These are phyloP conservation scores for Graphium colonna DNA, from an alignment of 2,888 invertebrate species.

Conservation along the genomic window DNA sequence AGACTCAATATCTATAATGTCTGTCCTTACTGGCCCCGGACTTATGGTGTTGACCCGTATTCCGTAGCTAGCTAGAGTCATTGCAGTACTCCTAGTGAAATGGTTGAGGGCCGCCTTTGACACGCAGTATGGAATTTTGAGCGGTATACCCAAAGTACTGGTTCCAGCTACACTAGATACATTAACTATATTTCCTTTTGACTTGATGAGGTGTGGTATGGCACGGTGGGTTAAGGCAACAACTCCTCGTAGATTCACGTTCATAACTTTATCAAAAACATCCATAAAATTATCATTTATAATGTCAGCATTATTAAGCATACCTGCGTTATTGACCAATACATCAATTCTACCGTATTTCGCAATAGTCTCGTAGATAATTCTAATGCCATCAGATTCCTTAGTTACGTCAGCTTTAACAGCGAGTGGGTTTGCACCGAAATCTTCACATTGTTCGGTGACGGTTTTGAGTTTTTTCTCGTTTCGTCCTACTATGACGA, in stretches of 20 bases:
- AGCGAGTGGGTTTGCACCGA: conserved; percentile 31
- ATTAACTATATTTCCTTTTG: conserved; percentile 48
- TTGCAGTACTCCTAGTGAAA: conserved; percentile 84
- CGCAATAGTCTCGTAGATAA: conserved; percentile 37
- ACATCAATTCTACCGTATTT: conserved; percentile 44
- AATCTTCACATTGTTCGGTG: conserved; percentile 28
- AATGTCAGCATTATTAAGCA: conserved; percentile 28
- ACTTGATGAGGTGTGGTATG: conserved; percentile 38
- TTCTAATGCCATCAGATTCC: conserved; percentile 34
- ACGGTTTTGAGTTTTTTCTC: conserved; percentile 35
- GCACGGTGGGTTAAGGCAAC: conserved; percentile 39
- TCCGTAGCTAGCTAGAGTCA: conserved; percentile 79
- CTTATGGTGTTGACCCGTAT: conserved; percentile 85
- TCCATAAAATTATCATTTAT: conserved; percentile 33
- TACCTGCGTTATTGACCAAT: conserved; percentile 46
- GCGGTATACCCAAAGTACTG: neutral
- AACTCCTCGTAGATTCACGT: conserved; percentile 39
- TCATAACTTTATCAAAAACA: conserved; percentile 39
- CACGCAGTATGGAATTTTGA: conserved; percentile 74
- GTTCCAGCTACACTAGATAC: conserved; percentile 40
- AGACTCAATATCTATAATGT: conserved; percentile 56
- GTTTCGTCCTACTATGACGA: conserved; percentile 42
- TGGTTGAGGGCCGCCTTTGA: conserved; percentile 89
- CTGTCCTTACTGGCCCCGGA: conserved; percentile 83
- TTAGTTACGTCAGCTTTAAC: conserved; percentile 41